These are phyloP conservation scores for Microtus ochrogaster DNA, from an alignment of 2,113 vertebrate species.

Conservation along the genomic window DNA sequence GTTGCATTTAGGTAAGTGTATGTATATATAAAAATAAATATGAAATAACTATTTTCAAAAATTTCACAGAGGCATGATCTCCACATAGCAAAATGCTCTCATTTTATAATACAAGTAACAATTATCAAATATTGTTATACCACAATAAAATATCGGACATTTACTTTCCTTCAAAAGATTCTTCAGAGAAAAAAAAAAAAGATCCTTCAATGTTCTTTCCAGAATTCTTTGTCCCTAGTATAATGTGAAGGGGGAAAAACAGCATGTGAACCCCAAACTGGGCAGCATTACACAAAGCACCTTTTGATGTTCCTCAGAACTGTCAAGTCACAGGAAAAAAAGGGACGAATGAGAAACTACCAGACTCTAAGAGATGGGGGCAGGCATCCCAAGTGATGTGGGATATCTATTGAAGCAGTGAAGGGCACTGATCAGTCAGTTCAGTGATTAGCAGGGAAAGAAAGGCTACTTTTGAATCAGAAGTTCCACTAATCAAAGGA, in stretches of 20 bases:
- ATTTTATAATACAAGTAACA: background rate
- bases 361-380: background rate
- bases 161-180: background rate
- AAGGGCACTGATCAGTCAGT: background rate
- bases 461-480: background rate
- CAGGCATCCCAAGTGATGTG: background rate
- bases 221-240: background rate
- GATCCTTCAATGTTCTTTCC: background rate
- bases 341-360: background rate
- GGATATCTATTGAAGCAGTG: background rate
- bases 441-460: background rate
- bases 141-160: background rate
- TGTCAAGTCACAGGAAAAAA: background rate
- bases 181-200: background rate
- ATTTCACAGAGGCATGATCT: background rate
- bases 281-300: background rate
- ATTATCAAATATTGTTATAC: background rate
- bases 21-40: background rate
- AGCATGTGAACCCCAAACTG: background rate
- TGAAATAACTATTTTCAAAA: background rate
- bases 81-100: background rate
- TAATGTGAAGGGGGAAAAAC: background rate
- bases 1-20: background rate
- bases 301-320: background rate
- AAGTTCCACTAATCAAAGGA: background rate